These are phyloP conservation scores for Baryphthengus martii DNA, from an alignment of 2,113 vertebrate species.

Conservation along the genomic window DNA sequence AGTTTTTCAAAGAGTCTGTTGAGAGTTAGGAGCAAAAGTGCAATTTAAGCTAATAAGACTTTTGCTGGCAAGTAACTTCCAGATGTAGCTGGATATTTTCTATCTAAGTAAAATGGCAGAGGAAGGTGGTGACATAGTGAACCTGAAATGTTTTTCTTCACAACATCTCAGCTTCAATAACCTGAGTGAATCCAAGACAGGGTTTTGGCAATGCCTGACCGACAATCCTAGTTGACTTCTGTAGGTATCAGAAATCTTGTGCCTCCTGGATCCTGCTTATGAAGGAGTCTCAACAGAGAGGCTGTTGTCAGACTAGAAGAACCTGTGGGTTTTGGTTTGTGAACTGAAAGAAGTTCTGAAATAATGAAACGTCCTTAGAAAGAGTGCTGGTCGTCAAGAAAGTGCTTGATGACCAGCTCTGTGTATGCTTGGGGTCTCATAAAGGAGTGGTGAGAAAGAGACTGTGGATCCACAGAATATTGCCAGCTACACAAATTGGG, in stretches of 20 bases:
- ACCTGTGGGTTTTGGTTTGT: background rate
- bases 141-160: background rate
- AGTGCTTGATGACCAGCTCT: background rate
- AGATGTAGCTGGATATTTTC: background rate
- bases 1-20: background rate
- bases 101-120: background rate
- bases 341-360: background rate
- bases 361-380: background rate
- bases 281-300: background rate
- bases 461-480: background rate
- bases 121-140: background rate
- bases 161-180: background rate
- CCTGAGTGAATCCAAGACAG: background rate
- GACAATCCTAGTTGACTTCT: background rate
- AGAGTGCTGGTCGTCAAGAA: no score
- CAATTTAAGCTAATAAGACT: background rate
- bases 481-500: background rate
- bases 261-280: background rate
- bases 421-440: background rate
- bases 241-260: background rate
- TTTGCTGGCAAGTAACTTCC: background rate
- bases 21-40: background rate
- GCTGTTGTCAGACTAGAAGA: background rate
- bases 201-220: background rate
- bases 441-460: background rate